A percentile compares a stretch with the other conserved stretches of the same genome.
These are phyloP conservation scores for Palloptera scutellata DNA, from an alignment of 2,888 invertebrate species.

Conservation along the genomic window DNA sequence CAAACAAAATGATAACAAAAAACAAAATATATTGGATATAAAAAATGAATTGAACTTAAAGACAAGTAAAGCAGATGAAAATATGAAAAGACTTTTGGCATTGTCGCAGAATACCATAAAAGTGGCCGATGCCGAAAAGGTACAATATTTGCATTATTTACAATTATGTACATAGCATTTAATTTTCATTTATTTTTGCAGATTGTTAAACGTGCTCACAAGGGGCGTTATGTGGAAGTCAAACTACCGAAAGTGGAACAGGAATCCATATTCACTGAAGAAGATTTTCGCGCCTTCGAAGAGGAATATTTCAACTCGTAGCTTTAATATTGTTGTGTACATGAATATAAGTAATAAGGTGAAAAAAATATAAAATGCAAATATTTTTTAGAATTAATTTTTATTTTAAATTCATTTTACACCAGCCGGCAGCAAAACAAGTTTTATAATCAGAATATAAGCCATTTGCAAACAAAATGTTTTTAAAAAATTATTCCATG, in stretches of 20 bases:
- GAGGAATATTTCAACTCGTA: constrained; percentile 39
- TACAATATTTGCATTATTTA: not conserved
- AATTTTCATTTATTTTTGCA: constrained; percentile 18
- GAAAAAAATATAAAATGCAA: too few species aligned
- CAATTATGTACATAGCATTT: not conserved
- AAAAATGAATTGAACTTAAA: constrained; percentile 30
- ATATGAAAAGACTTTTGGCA: constrained; percentile 37
- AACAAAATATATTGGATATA: constrained; percentile 34
- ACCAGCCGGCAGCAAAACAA: too few species aligned
- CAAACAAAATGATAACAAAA: constrained; percentile 9
- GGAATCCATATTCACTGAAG: constrained; percentile 42
- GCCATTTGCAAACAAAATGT: too few species aligned
- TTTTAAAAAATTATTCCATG: too few species aligned
- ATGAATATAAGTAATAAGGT: too few species aligned
- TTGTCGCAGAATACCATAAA: constrained; percentile 38
- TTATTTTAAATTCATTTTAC: too few species aligned
- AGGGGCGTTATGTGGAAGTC: constrained; percentile 33
- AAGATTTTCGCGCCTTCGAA: constrained; percentile 42
- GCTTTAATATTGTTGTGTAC: not conserved
- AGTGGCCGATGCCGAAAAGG: constrained; percentile 36
- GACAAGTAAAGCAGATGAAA: constrained; percentile 35
- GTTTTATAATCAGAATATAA: too few species aligned
- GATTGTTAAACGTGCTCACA: constrained; percentile 40
- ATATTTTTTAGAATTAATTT: too few species aligned
- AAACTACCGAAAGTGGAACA: constrained; percentile 31